Percentiles rank a stretch among this genome's conserved stretches.
These are phyloP conservation scores for Perizoma flavofasciatum DNA, from an alignment of 2,888 invertebrate genomes.

Conservation along the genomic window DNA sequence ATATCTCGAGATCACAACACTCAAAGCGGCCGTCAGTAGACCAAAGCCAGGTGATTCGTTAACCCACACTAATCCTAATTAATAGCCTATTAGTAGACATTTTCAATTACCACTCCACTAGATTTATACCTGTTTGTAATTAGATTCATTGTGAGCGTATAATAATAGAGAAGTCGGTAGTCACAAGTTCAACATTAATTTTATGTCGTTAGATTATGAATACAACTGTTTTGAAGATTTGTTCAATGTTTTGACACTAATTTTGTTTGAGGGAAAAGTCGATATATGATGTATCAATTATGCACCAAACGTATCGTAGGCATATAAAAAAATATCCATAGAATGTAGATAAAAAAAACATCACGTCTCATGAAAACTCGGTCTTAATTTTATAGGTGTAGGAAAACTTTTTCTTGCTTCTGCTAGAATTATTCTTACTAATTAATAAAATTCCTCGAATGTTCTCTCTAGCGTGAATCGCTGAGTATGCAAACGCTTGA, in stretches of 20 bases:
- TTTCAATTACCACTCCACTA: slow-evolving; percentile 75
- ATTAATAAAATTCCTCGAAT: slow-evolving; percentile 31
- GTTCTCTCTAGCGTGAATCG: slow-evolving; percentile 20
- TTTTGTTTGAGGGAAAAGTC: background rate
- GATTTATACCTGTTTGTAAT: slow-evolving; percentile 61
- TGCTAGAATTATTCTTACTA: slow-evolving; percentile 16
- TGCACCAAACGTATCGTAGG: no score
- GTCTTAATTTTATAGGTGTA: no score
- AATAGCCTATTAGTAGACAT: slow-evolving; percentile 75
- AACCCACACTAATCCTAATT: slow-evolving; percentile 74
- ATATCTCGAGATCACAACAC: slow-evolving; percentile 32
- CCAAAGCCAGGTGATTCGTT: slow-evolving; percentile 65
- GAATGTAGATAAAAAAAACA: no score
- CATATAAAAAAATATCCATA: no score
- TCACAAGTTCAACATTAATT: slow-evolving; percentile 12
- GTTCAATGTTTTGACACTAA: background rate
- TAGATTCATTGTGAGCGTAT: slow-evolving; percentile 25
- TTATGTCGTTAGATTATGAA: background rate
- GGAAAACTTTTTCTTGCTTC: slow-evolving; percentile 1
- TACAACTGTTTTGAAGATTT: background rate
- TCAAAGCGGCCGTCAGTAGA: slow-evolving; percentile 52
- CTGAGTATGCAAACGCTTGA: slow-evolving; percentile 28
- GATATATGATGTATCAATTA: no score
- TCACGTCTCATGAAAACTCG: no score
- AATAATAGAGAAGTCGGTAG: slow-evolving; percentile 22